Evolutionary conservation across 2,888 invertebrate genomes (phyloP), one percentile per base, ranked within the genome.

Genomic region (Perizoma flavofasciatum): DNA sequence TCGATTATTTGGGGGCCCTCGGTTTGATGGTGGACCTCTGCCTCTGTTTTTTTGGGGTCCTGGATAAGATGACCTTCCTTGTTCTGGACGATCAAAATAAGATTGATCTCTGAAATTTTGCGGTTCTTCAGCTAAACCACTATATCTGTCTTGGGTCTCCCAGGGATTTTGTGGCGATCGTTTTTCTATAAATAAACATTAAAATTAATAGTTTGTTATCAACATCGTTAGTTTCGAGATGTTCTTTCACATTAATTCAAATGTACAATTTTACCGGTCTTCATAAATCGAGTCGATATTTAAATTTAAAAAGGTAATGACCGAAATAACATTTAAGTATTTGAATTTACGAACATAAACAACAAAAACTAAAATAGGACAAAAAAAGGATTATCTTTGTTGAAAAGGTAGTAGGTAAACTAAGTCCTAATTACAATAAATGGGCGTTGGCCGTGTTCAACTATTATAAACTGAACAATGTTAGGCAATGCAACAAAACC

Each of bases 111-210:
- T 55, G 37, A 55, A 48, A 5, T 54, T 7, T 22, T 60, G 62
- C 11, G 59, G 58, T 6, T 51, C 32, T 8, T 61, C 44, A 45
- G 51, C 37, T 33, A 49, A 39, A 40, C 43, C 41, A 7, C 48
- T 53, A 56, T 56, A 60, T 51, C 41, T 62, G 51, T 44, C 55
- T 41, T 64, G 58, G 39, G 35, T 35, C 50, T 62, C 52, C 33
- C 61, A 37, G 44, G 37, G 5, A 11, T 46, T 59, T 54, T 64
- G 61, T 41, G 48, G 64, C 43, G 62, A 58, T 41, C 55, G 60
- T 49, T 54, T 58, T 47, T 62, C 67, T 67, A 61, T n/a, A 67
- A 67, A 62, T 47, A 44, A 55, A 55, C 46, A 45, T 6, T n/a
- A 41, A n/a, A n/a, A 41, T n/a, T 5, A 41, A 41, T 41, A n/a